Evolutionary conservation across 2,888 invertebrate genomes (phyloP).

Genomic region (Blastobasis adustella): DNA sequence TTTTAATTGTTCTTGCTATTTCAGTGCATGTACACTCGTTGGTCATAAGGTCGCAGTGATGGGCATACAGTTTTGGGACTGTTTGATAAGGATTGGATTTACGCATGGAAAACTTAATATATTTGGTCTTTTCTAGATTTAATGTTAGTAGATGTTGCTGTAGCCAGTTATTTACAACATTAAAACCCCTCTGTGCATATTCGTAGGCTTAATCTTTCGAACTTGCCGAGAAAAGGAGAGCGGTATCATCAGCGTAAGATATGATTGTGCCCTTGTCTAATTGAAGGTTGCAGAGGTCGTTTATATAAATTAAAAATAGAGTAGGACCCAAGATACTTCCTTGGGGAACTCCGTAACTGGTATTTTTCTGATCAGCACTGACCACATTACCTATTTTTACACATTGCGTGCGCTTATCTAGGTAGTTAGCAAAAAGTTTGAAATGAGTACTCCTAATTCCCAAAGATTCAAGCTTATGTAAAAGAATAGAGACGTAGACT

Average conservation of each 20-base stretch:
- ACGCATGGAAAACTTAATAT: not conserved
- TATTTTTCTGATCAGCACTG: not conserved
- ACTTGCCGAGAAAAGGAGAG: constrained; percentile 2
- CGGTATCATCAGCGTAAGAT: constrained; percentile 11
- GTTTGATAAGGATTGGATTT: too few species aligned
- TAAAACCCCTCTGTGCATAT: constrained; percentile 3
- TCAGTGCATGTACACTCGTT: too few species aligned
- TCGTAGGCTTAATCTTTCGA: constrained; percentile 3
- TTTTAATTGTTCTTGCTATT: too few species aligned
- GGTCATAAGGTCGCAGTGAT: too few species aligned
- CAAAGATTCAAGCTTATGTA: constrained; percentile 1
- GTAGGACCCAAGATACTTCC: constrained; percentile 11
- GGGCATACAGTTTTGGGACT: too few species aligned
- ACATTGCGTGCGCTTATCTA: constrained; percentile 3
- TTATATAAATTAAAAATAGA: constrained; percentile 9
- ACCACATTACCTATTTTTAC: not conserved
- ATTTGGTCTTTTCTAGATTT: constrained; percentile 10
- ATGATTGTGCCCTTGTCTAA: constrained; percentile 3
- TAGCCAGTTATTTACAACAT: constrained; percentile 2
- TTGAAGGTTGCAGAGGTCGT: not conserved
- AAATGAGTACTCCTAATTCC: constrained; percentile 8
- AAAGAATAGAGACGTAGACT: not conserved
- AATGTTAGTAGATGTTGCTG: constrained; percentile 7
- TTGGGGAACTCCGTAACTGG: constrained; percentile 9
- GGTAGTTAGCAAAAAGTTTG: constrained; percentile 8